Evolutionary conservation across 2,113 vertebrate genomes (phyloP).

Genomic region (Stomatorhinus ivindoensis): DNA sequence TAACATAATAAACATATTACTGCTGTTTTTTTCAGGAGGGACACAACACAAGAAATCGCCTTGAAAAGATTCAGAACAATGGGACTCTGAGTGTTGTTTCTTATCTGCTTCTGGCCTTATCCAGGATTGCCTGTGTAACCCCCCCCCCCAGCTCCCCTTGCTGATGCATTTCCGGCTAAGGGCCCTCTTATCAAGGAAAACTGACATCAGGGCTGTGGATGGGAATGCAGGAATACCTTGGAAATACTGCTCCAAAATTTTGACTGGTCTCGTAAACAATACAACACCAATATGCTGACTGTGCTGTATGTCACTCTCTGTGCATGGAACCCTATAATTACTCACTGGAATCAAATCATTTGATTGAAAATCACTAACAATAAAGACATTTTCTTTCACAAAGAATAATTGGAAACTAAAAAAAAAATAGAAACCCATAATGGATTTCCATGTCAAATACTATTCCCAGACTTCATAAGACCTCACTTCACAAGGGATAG

Average conservation of each 20-base stretch:
- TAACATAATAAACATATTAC: constrained; percentile 40
- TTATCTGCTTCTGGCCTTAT: constrained; percentile 68
- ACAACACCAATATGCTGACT: not conserved
- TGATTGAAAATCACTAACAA: no score
- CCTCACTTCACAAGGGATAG: no score
- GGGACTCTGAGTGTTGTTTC: constrained; percentile 50
- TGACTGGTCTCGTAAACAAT: not conserved
- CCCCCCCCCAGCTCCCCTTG: constrained; percentile 7
- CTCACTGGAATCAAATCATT: no score
- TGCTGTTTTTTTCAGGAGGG: constrained; percentile 40
- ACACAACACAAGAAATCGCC: constrained; percentile 33
- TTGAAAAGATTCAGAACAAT: constrained; percentile 64
- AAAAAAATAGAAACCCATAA: no score
- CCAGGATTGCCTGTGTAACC: constrained; percentile 63
- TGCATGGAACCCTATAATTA: no score
- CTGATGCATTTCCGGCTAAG: not conserved
- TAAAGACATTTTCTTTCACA: no score
- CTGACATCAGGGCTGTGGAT: not conserved
- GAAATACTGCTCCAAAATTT: not conserved
- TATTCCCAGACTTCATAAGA: no score
- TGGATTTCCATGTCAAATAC: no score
- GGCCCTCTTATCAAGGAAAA: not conserved
- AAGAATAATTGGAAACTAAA: no score
- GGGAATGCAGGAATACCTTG: not conserved
- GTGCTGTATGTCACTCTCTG: not conserved